Base-by-base conservation (phyloP, 2,888 invertebrate species). In the Doris montereyensis region DNA sequence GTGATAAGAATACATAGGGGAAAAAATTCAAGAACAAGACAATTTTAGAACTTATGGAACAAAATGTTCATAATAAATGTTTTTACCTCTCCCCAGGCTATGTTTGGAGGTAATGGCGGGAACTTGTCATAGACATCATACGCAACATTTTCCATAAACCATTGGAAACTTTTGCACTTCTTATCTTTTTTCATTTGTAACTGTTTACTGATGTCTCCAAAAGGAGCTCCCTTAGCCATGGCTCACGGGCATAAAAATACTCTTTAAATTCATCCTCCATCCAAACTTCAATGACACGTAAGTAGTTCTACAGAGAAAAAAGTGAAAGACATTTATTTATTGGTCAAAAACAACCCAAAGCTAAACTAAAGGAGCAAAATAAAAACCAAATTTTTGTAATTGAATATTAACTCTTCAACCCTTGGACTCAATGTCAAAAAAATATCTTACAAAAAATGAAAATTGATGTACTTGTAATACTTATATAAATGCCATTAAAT, bases 201-300 rank as follows among this genome's bases (percentile, higher is more conserved):
- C 88, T 98, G 98, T 3, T 96, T 95, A 0, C 93, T 94, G 68
- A 93, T 90, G 73, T 85, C 82, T 4, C 88, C 87, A 30, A 85
- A 82, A 2, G 88, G 87, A 34, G 87, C 86, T 21, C 87, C 88
- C 84, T 75, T 21, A 89, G 83, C 57, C 87, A 83, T 1, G 89
- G 89, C 77, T 89, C 88, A 77, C 98, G 93, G 0, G 97, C 97
- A 90, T 98, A 99, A 92, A 99, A 99, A 89, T 95, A 98, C 90
- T 98, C 96, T 87, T 97, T 97, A 90, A 97, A 96, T 84, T 97
- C 97, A 21, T 96, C 95, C 89, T 98, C 98, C 90, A 99, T 97
- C 99, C 99, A 99, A 0, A 98, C 98, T 91, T 98, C 98, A 78
- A 98, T 97, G 0, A 99, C 98, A 76, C 98, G 93, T 90, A 97